These are phyloP conservation scores for Pterostichus madidus DNA, from an alignment of 2,888 invertebrate genomes.

Conservation along the genomic window DNA sequence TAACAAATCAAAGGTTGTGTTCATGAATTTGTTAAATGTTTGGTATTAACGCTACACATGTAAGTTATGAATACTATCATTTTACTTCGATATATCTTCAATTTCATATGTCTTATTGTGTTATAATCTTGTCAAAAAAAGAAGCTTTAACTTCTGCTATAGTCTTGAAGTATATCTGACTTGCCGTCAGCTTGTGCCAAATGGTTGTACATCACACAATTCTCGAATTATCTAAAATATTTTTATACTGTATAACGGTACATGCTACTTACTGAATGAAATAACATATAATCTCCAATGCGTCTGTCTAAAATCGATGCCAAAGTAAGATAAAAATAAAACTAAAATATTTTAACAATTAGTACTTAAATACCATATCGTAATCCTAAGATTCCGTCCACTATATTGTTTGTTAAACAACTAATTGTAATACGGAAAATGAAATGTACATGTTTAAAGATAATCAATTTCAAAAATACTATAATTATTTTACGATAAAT, in stretches of 20 bases:
- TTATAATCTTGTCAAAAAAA: neutral
- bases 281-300: constrained; percentile 1
- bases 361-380: constrained; percentile 23
- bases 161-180: neutral
- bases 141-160: constrained; percentile 32
- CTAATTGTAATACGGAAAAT: constrained; percentile 9
- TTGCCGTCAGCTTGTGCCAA: constrained; percentile 11
- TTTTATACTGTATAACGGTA: constrained; percentile 36
- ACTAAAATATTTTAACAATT: neutral
- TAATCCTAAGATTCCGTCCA: constrained; percentile 46
- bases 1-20: no score
- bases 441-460: no score
- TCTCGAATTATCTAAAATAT: constrained; percentile 12
- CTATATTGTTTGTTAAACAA: constrained; percentile 46
- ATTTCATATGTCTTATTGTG: neutral
- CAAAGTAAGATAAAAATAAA: constrained; percentile 17
- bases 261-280: neutral
- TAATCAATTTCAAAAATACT: no score
- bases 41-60: no score
- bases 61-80: no score
- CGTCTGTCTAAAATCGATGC: neutral
- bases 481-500: no score
- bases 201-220: neutral
- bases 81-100: neutral
- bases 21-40: no score